Evolutionary conservation across 2,797 vertebrate genomes (phyloP).

Genomic region (Gastrophryne carolinensis): DNA sequence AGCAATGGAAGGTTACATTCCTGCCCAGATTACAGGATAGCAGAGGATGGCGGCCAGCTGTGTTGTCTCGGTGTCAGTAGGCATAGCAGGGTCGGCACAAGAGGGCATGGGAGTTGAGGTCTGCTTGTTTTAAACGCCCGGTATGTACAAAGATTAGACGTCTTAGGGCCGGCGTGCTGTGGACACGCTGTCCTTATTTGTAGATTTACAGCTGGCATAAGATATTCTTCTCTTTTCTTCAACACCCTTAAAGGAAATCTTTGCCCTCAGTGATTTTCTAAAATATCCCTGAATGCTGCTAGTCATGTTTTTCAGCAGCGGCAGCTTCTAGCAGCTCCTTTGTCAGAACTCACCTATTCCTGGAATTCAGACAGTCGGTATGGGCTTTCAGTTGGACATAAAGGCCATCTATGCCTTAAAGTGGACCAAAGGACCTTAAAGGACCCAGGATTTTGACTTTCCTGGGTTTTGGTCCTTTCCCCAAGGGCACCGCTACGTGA

Average conservation of each 20-base stretch:
- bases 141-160: conserved; percentile 32
- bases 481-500: no score
- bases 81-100: conserved; percentile 9
- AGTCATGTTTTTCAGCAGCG: no score
- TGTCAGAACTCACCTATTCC: no score
- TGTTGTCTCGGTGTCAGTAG: conserved; percentile 31
- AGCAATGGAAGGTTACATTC: conserved; percentile 9
- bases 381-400: no score
- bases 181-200: neutral
- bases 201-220: neutral
- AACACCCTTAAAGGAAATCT: neutral
- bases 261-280: no score
- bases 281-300: no score
- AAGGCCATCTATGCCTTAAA: no score
- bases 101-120: conserved; percentile 32
- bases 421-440: no score
- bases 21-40: conserved; percentile 3
- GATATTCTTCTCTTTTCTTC: neutral
- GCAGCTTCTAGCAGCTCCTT: no score
- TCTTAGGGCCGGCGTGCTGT: neutral
- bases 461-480: no score
- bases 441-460: no score
- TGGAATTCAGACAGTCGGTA: no score
- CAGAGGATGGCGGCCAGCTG: conserved; percentile 26
- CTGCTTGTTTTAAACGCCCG: conserved; percentile 13